Evolutionary conservation across 2,113 vertebrate species (phyloP).

Genomic region (Planiliza haematocheilus): DNA sequence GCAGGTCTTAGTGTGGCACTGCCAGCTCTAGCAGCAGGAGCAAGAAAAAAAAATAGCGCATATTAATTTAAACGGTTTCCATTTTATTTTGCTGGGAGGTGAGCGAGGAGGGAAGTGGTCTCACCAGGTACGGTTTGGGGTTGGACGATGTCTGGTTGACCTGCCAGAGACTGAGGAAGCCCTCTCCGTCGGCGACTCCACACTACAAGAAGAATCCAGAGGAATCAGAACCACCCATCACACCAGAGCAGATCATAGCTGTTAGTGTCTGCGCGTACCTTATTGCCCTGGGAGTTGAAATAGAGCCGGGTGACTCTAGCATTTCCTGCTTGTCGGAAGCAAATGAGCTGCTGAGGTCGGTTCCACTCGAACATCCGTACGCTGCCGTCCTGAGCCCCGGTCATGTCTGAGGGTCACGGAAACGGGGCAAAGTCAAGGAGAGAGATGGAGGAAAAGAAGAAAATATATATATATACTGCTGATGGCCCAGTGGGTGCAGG

Average conservation of each 20-base stretch:
- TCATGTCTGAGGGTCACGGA: slow-evolving; percentile 86
- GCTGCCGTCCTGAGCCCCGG: slow-evolving; percentile 97
- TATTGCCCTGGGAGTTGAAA: slow-evolving; percentile 98
- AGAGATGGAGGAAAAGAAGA: background rate
- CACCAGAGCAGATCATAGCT: slow-evolving; percentile 28
- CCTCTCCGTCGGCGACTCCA: slow-evolving; percentile 97
- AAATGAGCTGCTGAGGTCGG: slow-evolving; percentile 94
- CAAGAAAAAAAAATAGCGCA: background rate
- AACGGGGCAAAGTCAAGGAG: background rate
- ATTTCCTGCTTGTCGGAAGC: slow-evolving; percentile 96
- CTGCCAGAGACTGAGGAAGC: slow-evolving; percentile 98
- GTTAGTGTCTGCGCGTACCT: slow-evolving; percentile 76
- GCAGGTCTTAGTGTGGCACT: slow-evolving; percentile 95
- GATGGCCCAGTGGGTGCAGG: background rate
- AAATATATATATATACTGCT: background rate
- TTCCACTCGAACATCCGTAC: slow-evolving; percentile 99
- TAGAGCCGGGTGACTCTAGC: slow-evolving; percentile 96
- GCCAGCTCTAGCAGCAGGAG: slow-evolving; percentile 88
- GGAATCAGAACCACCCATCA: slow-evolving; percentile 21
- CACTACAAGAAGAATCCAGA: slow-evolving; percentile 83
- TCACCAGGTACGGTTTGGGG: slow-evolving; percentile 98
- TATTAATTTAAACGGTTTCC: background rate
- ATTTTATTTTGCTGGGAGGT: background rate
- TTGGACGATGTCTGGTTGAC: slow-evolving; percentile 96
- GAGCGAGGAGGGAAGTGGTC: slow-evolving; percentile 31